phyloP scores from a whole-genome alignment of 1,140 invertebrate genomes.

The Gryllus bimaculatus region DNA sequence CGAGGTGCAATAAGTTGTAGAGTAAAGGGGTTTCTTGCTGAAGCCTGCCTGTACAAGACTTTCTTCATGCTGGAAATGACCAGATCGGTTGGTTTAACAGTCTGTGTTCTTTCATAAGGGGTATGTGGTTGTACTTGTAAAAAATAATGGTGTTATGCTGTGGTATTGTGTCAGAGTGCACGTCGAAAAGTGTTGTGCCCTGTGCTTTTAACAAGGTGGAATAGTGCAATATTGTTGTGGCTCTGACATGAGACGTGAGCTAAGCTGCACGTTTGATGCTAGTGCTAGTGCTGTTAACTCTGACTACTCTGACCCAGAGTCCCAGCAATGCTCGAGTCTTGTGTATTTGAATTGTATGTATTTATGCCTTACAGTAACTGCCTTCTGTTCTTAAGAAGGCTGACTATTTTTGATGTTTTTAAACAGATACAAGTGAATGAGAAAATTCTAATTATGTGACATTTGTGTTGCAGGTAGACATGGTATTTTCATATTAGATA shows the following conservation, averaged over 20 bases:
- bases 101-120: not conserved
- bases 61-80: not conserved
- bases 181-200: not conserved
- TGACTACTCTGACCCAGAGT: not conserved
- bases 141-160: not conserved
- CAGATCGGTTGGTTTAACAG: not conserved
- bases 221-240: not conserved
- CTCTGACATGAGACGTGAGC: not conserved
- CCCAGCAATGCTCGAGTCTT: not conserved
- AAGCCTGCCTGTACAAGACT: not conserved
- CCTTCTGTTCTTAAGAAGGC: not conserved
- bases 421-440: not conserved
- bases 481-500: conserved; percentile 6
- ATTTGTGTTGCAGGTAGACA: not conserved
- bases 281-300: not conserved
- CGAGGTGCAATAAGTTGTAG: not conserved
- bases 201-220: not conserved
- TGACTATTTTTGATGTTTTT: not conserved
- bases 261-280: not conserved
- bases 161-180: not conserved
- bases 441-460: not conserved
- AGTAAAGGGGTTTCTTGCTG: not conserved
- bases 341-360: conserved; percentile 1
- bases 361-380: conserved; percentile 1
- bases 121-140: not conserved